Percentiles rank a stretch among this genome's conserved stretches.
Evolutionary conservation across 2,888 invertebrate species (phyloP).

Genomic region (Drosophila heteroneura): DNA sequence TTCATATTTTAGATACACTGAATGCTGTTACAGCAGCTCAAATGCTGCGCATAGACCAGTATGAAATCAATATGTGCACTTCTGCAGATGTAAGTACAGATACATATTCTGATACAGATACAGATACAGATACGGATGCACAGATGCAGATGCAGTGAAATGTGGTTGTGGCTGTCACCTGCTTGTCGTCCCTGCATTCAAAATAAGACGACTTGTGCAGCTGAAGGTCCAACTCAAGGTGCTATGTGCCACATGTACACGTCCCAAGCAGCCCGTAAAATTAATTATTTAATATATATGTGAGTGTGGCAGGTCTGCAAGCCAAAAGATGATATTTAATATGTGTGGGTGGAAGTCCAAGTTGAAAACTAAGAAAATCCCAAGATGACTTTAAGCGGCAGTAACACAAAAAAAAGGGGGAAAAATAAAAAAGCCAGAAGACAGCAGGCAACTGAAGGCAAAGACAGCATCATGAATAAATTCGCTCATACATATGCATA

Average conservation of each 20-base stretch:
- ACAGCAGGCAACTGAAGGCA: slow-evolving; percentile 9
- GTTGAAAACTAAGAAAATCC: slow-evolving; percentile 54
- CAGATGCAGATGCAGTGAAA: slow-evolving; percentile 22
- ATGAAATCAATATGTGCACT: slow-evolving; percentile 45
- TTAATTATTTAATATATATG: slow-evolving; percentile 25
- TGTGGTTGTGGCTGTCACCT: slow-evolving; percentile 26
- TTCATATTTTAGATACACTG: slow-evolving; percentile 54
- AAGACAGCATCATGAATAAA: slow-evolving; percentile 68
- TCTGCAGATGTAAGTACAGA: slow-evolving; percentile 7
- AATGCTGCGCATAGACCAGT: slow-evolving; percentile 1
- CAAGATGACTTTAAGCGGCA: slow-evolving; percentile 59
- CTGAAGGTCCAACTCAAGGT: slow-evolving; percentile 32
- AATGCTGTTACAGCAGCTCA: slow-evolving; percentile 22
- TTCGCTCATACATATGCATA: slow-evolving; percentile 49
- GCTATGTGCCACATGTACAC: slow-evolving; percentile 9
- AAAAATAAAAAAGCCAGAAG: slow-evolving; percentile 21
- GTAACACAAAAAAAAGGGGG: slow-evolving; percentile 1
- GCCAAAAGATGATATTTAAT: slow-evolving; percentile 45
- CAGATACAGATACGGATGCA: neutral
- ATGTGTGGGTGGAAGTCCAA: slow-evolving; percentile 41
- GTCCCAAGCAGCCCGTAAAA: slow-evolving; percentile 7
- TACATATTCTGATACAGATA: neutral
- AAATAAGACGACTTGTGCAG: slow-evolving; percentile 42
- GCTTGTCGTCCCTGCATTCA: slow-evolving; percentile 24
- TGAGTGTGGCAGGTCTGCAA: slow-evolving; percentile 14